Evolutionary conservation across 2,888 invertebrate species (phyloP).

Genomic region (Drepanosiphum platanoidis): DNA sequence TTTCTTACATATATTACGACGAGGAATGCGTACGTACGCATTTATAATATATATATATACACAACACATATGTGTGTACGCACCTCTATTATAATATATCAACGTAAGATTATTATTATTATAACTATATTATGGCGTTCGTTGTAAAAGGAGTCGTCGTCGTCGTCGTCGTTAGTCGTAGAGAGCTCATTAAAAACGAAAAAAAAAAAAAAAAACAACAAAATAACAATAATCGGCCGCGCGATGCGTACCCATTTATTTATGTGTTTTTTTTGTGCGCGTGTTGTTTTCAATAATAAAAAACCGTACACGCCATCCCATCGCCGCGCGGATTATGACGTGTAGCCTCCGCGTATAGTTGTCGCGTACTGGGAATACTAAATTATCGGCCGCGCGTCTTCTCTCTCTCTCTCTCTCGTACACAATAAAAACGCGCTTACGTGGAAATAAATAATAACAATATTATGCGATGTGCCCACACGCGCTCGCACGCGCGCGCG

Average conservation of each 20-base stretch:
- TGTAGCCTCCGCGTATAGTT: too few relatives aligned
- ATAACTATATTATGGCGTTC: not conserved
- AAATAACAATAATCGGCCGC: conserved; percentile 19
- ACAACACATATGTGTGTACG: too few relatives aligned
- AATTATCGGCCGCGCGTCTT: conserved; percentile 4
- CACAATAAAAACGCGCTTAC: not conserved
- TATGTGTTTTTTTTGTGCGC: not conserved
- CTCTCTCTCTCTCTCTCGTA: not conserved
- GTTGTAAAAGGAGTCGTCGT: conserved; percentile 11
- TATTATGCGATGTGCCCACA: conserved; percentile 19
- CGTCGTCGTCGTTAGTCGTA: not conserved
- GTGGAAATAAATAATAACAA: not conserved
- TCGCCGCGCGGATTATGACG: not conserved
- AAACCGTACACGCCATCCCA: not conserved
- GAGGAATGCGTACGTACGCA: not conserved
- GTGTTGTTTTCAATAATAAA: conserved; percentile 19
- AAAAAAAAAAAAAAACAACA: not conserved
- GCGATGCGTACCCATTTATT: not conserved
- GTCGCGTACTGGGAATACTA: not conserved
- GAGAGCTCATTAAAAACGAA: conserved; percentile 18
- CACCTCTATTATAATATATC: too few relatives aligned
- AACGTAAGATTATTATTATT: not conserved
- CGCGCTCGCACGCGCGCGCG: not conserved
- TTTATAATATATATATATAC: too few relatives aligned
- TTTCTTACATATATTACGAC: not conserved